Evolutionary conservation across 2,113 vertebrate genomes (phyloP).

Genomic region (Ptychochromis oligacanthus): DNA sequence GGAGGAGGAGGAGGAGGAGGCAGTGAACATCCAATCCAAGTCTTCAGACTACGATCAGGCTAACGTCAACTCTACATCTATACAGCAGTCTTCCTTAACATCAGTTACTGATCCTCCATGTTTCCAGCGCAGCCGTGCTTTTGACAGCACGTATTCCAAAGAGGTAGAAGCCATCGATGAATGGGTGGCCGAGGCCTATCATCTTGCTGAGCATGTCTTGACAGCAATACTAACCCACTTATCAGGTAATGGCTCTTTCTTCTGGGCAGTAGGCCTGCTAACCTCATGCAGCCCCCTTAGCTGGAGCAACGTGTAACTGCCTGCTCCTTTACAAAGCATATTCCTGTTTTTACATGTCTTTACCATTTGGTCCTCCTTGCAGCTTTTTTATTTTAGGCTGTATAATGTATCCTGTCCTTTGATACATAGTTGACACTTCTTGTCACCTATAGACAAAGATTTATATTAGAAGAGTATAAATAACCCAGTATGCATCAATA

Average conservation of each 20-base stretch:
- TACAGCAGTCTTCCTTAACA: conserved; percentile 26
- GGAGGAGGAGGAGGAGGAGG: conserved; percentile 50
- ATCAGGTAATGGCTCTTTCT: conserved; percentile 84
- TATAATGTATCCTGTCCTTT: not conserved
- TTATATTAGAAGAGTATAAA: too few species aligned
- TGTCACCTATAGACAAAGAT: too few species aligned
- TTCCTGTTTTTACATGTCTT: not conserved
- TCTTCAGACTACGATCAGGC: conserved; percentile 11
- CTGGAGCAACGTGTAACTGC: not conserved
- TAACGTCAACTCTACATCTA: conserved; percentile 1
- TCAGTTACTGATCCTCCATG: conserved; percentile 28
- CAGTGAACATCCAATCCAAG: not conserved
- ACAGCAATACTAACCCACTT: conserved; percentile 85
- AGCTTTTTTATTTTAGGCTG: accelerated
- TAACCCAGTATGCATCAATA: too few species aligned
- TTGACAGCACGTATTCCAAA: conserved; percentile 66
- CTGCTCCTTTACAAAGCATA: not conserved
- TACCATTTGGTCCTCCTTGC: not conserved
- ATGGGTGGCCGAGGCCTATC: conserved; percentile 83
- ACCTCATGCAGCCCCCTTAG: conserved; percentile 62
- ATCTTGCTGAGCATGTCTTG: conserved; percentile 84
- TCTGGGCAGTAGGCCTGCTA: conserved; percentile 72
- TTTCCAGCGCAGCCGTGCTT: conserved; percentile 50
- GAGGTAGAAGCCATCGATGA: conserved; percentile 80
- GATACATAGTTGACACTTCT: not conserved